A percentile compares a stretch with the other conserved stretches of the same genome.
These are phyloP conservation scores for Porites rus DNA, from an alignment of 92 coral and sea anemone genomes.

Conservation along the genomic window DNA sequence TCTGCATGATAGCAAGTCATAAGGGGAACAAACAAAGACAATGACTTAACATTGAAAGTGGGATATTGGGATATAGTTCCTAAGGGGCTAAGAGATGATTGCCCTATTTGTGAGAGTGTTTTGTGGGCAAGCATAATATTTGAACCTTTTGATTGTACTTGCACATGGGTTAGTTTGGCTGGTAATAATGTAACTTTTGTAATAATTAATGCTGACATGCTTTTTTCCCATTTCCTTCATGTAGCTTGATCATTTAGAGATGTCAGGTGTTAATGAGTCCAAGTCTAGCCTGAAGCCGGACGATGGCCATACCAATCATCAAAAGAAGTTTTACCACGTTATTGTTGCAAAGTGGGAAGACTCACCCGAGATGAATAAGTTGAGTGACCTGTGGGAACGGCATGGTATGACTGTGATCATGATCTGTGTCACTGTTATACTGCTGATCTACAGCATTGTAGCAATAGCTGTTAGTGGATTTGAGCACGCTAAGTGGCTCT, in stretches of 20 bases:
- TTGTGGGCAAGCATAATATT: neutral
- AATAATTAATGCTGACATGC: neutral
- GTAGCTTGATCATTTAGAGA: slow-evolving; percentile 88
- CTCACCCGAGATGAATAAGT: slow-evolving; percentile 68
- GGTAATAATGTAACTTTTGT: neutral
- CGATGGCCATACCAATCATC: slow-evolving; percentile 38
- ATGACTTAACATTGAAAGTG: too few relatives aligned
- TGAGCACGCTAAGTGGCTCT: slow-evolving; percentile 82
- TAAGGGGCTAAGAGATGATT: too few relatives aligned
- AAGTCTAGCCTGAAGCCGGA: slow-evolving; percentile 63
- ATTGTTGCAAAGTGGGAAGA: slow-evolving; percentile 65
- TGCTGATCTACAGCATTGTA: slow-evolving; percentile 73
- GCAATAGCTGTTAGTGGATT: slow-evolving; percentile 89
- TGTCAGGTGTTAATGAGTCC: slow-evolving; percentile 66
- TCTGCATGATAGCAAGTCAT: too few relatives aligned
- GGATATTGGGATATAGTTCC: too few relatives aligned
- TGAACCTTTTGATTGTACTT: too few relatives aligned
- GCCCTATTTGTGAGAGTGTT: neutral
- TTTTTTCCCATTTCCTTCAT: neutral
- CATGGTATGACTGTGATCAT: slow-evolving; percentile 61
- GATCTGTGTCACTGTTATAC: slow-evolving; percentile 27
- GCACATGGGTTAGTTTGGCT: too few relatives aligned
- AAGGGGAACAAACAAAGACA: too few relatives aligned
- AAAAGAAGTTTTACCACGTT: slow-evolving; percentile 40
- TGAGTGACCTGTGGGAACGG: slow-evolving; percentile 60